phyloP scores from a whole-genome alignment of 2,113 vertebrate species.

The Argyrosomus japonicus region DNA sequence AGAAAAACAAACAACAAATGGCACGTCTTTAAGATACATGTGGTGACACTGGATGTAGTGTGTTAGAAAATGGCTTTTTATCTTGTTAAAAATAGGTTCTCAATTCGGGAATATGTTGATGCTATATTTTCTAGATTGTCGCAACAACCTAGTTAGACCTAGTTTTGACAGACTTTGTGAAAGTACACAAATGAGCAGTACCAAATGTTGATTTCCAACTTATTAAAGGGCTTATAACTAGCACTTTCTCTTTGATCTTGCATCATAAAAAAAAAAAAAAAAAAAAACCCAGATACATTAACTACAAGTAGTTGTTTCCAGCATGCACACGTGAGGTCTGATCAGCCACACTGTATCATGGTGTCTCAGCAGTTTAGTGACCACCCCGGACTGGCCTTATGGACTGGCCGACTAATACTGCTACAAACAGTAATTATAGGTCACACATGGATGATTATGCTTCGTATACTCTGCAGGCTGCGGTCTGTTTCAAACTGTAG shows the following conservation, averaged over 20 bases:
- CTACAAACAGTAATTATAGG: constrained; percentile 78
- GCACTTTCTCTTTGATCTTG: constrained; percentile 3
- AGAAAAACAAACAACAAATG: constrained; percentile 82
- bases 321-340: constrained; percentile 39
- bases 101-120: constrained; percentile 53
- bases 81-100: constrained; percentile 79
- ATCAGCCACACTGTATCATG: constrained; percentile 63
- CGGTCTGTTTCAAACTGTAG: constrained; percentile 48
- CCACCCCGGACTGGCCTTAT: constrained; percentile 38
- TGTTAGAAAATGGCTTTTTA: constrained; percentile 76
- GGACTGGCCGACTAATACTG: constrained; percentile 57
- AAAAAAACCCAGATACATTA: constrained; percentile 1
- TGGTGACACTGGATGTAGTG: constrained; percentile 68
- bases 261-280: constrained; percentile 15
- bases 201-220: constrained; percentile 45
- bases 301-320: constrained; percentile 12
- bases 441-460: constrained; percentile 62
- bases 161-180: constrained; percentile 67
- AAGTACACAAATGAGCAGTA: constrained; percentile 51
- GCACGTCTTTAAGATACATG: constrained; percentile 61
- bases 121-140: constrained; percentile 48
- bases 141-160: constrained; percentile 70
- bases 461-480: constrained; percentile 54
- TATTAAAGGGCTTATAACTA: constrained; percentile 28
- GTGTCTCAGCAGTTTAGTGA: constrained; percentile 79